phyloP scores from a whole-genome alignment of 2,113 vertebrate species.

The Numida meleagris region DNA sequence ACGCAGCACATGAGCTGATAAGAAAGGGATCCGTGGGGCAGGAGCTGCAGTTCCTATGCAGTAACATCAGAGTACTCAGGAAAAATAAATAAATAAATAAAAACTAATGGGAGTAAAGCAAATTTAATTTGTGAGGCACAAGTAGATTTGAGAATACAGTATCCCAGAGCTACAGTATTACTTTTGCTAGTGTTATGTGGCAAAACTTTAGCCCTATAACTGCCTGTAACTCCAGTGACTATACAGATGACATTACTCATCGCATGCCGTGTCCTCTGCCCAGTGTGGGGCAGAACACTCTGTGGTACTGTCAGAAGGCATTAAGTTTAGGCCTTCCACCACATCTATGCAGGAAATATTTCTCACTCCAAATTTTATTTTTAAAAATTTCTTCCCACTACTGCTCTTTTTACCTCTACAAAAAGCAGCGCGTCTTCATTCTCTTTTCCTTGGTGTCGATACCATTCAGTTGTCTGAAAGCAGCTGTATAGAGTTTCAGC shows the following conservation, averaged over 20 bases:
- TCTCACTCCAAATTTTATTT: not conserved
- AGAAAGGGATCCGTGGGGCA: not conserved
- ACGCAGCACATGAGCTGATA: not conserved
- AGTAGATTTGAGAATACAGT: not conserved
- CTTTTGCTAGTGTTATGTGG: not conserved
- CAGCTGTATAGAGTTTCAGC: not conserved
- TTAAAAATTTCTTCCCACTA: not conserved
- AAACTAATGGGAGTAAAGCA: not conserved
- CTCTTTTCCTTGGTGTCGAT: not conserved
- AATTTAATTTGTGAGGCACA: not conserved
- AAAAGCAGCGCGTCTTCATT: not conserved
- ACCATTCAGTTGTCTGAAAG: not conserved
- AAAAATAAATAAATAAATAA: not conserved
- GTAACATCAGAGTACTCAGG: not conserved
- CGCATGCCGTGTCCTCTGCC: not conserved
- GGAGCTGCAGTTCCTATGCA: not conserved
- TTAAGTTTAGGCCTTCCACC: not conserved
- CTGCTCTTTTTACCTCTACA: not conserved
- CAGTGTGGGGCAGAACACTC: not conserved
- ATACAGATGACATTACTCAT: not conserved
- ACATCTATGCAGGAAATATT: not conserved
- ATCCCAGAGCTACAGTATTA: not conserved
- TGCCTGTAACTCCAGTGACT: not conserved
- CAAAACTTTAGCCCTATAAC: not conserved
- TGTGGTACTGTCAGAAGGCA: not conserved